Evolutionary conservation across 2,113 vertebrate genomes (phyloP).

Genomic region (Oxyruncus cristatus): DNA sequence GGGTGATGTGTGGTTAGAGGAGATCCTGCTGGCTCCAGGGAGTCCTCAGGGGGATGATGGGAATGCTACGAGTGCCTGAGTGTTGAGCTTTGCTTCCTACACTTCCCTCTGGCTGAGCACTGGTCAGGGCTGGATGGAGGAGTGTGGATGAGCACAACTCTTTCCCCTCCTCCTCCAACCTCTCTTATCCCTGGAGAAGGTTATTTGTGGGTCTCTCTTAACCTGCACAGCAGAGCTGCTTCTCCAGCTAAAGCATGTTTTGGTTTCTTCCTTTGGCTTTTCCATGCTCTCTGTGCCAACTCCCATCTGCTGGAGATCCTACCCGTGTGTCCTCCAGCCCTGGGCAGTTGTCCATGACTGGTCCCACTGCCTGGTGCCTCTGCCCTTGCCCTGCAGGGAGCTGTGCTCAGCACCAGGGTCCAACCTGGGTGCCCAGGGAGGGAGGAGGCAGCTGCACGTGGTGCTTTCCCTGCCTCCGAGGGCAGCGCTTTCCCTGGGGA

Average conservation of each 20-base stretch:
- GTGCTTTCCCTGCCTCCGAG: not conserved
- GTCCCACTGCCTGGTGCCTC: not conserved
- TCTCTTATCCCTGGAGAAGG: not conserved
- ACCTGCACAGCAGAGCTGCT: not conserved
- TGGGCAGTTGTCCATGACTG: rapidly evolving
- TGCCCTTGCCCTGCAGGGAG: not conserved
- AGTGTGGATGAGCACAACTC: not conserved
- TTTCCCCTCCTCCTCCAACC: not conserved
- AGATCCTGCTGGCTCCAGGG: not conserved
- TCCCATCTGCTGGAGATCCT: not conserved
- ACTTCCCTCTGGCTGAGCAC: not conserved
- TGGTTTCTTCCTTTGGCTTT: not conserved
- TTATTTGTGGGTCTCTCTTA: not conserved
- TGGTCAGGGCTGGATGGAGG: not conserved
- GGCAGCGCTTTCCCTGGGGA: not conserved
- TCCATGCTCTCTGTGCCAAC: rapidly evolving
- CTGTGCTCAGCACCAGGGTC: rapidly evolving
- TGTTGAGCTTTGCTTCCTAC: not conserved
- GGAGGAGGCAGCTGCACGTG: rapidly evolving
- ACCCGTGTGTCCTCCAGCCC: not conserved
- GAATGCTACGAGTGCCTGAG: rapidly evolving
- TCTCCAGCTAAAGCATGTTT: not conserved
- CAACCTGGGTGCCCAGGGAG: not conserved
- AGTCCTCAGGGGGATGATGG: not conserved
- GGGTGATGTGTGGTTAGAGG: not conserved